Conservation (phyloP, 1,140 invertebrate genomes). For the Diorhabda elongata region DNA sequence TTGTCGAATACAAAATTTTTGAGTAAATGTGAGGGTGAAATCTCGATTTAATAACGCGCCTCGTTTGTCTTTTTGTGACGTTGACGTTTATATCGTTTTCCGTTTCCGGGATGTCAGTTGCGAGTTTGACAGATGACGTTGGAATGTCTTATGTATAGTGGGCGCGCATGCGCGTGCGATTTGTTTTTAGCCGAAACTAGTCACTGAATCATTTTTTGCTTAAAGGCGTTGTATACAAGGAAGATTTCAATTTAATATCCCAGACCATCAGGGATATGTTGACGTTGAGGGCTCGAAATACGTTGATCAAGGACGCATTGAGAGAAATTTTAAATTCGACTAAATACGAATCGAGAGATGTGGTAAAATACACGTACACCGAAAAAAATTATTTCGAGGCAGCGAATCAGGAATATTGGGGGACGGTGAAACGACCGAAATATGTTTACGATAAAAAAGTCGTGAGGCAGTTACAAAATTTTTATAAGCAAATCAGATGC, state of each 20-base stretch:
- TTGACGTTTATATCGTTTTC: too few species aligned
- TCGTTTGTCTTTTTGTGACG: too few species aligned
- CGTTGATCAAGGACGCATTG: conserved; percentile 26
- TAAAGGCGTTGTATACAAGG: conserved; percentile 9
- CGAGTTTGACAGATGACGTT: too few species aligned
- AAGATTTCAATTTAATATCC: conserved; percentile 20
- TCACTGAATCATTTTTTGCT: too few species aligned
- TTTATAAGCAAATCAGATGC: conserved; percentile 26
- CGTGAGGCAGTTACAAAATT: conserved; percentile 23
- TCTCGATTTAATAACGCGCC: too few species aligned
- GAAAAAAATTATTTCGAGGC: conserved; percentile 35
- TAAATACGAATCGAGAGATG: conserved; percentile 18
- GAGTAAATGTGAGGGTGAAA: too few species aligned
- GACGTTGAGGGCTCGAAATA: conserved; percentile 20
- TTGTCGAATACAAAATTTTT: too few species aligned
- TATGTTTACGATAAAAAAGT: conserved; percentile 25
- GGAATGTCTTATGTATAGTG: too few species aligned
- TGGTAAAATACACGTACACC: conserved; percentile 16
- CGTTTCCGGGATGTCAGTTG: too few species aligned
- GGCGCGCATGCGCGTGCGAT: too few species aligned
- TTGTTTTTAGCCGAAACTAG: too few species aligned
- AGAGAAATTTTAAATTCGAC: conserved; percentile 20
- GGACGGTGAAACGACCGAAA: conserved; percentile 17
- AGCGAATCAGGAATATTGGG: conserved; percentile 22
- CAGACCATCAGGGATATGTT: conserved; percentile 20